These are phyloP conservation scores for Todiramphus saurophagus DNA, from an alignment of 2,113 vertebrate species.

Conservation along the genomic window DNA sequence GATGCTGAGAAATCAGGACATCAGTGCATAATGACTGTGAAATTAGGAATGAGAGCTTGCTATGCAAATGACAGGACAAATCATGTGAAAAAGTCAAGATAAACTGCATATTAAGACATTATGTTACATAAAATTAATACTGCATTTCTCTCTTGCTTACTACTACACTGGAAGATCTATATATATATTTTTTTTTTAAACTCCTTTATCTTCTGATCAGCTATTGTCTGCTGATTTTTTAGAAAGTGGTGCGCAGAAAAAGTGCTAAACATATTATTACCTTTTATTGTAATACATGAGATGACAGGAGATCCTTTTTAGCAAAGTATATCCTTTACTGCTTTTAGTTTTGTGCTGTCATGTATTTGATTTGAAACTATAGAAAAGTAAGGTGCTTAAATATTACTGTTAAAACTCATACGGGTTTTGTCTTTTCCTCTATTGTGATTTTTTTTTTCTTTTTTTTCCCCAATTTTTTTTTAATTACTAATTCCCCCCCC, in stretches of 20 bases:
- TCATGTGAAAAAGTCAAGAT: conserved; percentile 95
- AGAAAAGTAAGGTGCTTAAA: conserved; percentile 78
- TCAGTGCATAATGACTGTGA: conserved; percentile 99
- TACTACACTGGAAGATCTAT: conserved; percentile 52
- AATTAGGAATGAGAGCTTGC: conserved; percentile 91
- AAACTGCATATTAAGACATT: conserved; percentile 93
- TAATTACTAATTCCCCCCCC: not conserved
- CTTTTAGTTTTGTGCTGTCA: conserved; percentile 78
- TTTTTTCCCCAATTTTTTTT: not conserved
- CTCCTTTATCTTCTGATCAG: conserved; percentile 80
- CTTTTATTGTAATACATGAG: conserved; percentile 78
- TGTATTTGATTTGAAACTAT: conserved; percentile 78
- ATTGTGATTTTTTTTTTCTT: conserved; percentile 38
- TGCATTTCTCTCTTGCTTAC: conserved; percentile 84
- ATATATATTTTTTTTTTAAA: conserved; percentile 40
- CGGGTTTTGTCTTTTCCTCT: conserved; percentile 72
- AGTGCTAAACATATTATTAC: conserved; percentile 84
- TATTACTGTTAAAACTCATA: conserved; percentile 74
- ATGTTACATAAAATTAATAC: conserved; percentile 88
- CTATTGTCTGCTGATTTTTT: conserved; percentile 76
- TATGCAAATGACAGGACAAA: conserved; percentile 95
- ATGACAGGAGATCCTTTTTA: conserved; percentile 81
- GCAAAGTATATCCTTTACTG: conserved; percentile 80
- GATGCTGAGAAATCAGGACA: conserved; percentile 94
- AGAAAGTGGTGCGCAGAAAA: conserved; percentile 68